Base-by-base conservation (phyloP, 2,113 vertebrate species). In the Theristicus caerulescens region DNA sequence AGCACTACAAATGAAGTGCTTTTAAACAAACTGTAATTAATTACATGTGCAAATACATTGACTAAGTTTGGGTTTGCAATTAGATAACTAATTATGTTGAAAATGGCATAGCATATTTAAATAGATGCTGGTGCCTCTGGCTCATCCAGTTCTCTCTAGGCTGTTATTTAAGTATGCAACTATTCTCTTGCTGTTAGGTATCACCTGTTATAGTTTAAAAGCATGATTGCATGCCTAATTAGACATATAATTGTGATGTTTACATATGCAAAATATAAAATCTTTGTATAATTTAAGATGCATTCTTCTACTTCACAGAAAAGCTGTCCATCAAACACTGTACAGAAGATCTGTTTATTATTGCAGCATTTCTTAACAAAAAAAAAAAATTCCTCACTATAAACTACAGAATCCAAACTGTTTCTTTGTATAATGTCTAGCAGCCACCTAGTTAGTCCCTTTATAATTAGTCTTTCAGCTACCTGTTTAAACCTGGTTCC, bases 71-170 rank as follows among this genome's bases (percentile, higher is more conserved):
- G 44, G 52, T 46, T 91, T 97, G 84, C 93, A 96, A 79, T 96
- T 97, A 96, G 92, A 94, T 95, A 84, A 93, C 94, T 96, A 91
- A 96, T 97, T 97, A 96, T 82, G 83, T 95, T 91, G 95, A 97
- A 98, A 95, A 90, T 94, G 83, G 95, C 94, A 91, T 87, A 82
- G 69, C 82, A 66, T 95, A 74, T 93, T 96, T 96, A 94, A 96
- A 95, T 85, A 94, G 82, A 91, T 83, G 52, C 61, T 1, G 7
- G 40, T 89, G 89, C 79, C 61, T 95, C 67, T 90, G 82, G 73
- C 94, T 96, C 47, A 92, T 71, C 57, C 64, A 40, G 52, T 93
- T 94, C 29, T 91, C 83, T 94, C 86, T 86, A 79, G 81, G 78
- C 61, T 81, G 16, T 88, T 93, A 55, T 62, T 93, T 79, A 93